phyloP scores from a whole-genome alignment of 2,797 vertebrate species.

The Trematomus bernacchii region DNA sequence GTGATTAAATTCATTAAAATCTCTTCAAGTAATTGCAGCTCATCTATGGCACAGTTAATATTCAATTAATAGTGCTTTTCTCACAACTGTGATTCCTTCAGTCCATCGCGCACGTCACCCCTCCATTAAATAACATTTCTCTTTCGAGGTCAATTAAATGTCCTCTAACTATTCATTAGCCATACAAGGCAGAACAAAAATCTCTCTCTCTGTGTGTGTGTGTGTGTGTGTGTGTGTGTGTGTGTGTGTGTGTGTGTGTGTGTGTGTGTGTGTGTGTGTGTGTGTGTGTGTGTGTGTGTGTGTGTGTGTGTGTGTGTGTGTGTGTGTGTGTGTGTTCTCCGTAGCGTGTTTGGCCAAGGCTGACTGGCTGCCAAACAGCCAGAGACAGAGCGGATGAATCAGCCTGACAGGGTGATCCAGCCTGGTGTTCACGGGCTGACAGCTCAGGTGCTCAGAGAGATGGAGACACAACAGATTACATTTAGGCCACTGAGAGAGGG shows the following conservation, averaged over 20 bases:
- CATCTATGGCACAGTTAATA: slow-evolving; percentile 83
- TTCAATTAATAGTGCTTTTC: slow-evolving; percentile 82
- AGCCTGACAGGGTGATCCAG: slow-evolving; percentile 78
- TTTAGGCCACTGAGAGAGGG: slow-evolving; percentile 65
- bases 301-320: neutral
- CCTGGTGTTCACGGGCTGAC: slow-evolving; percentile 70
- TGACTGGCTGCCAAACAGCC: slow-evolving; percentile 79
- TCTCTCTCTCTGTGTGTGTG: slow-evolving; percentile 15
- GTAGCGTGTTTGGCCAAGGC: slow-evolving; percentile 73
- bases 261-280: neutral
- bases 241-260: neutral
- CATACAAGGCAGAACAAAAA: slow-evolving; percentile 39
- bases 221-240: neutral
- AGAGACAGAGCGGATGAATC: slow-evolving; percentile 78
- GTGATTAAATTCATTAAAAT: slow-evolving; percentile 81
- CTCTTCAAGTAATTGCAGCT: slow-evolving; percentile 81
- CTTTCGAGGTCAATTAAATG: slow-evolving; percentile 85
- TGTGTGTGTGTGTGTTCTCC: slow-evolving; percentile 31
- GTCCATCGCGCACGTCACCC: slow-evolving; percentile 60
- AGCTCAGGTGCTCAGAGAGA: slow-evolving; percentile 80
- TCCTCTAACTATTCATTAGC: slow-evolving; percentile 83
- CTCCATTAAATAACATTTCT: slow-evolving; percentile 82
- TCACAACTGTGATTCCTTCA: slow-evolving; percentile 82
- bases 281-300: neutral
- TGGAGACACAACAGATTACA: slow-evolving; percentile 80